Base-by-base conservation (phyloP, 1,140 invertebrate species). In the Odontomachus brunneus region DNA sequence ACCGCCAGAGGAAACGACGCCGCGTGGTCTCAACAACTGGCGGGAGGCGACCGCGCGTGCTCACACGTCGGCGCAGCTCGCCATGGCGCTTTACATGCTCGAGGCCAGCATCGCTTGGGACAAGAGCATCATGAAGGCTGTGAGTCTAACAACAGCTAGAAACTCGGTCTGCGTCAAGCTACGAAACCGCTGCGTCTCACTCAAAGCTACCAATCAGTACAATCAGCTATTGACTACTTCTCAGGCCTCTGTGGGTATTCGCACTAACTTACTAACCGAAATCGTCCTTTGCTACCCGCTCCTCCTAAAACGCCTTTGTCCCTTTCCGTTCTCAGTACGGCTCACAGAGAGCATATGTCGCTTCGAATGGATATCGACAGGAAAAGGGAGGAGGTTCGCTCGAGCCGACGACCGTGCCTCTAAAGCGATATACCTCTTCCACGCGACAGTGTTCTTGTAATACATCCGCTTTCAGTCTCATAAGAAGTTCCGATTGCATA, bases 111-210 rank as follows among this genome's bases (percentile, higher is more conserved):
- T 99, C 89, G 98, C 98, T 29, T 99, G 98, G 98, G 98, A 99
- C 94, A 99, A 99, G 94, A 99, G 98, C 94, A 98, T 99, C 90
- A 99, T 99, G 98, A 99, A 99, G 96, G 98, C 98, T 95, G 98
- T 99, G 96, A 96, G 97, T 95, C 92, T 93, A 90, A 92, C 90
- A 90, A 89, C 92, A 93, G 92, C 93, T 93, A 93, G 92, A 94
- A 92, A 93, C 88, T 90, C 92, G 86, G 87, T 91, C 89, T 92
- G 90, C 91, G 88, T 92, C 89, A 93, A 92, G 91, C 91, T 91
- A 90, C 92, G 91, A 93, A 93, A 93, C 88, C 92, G 91, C 91
- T 91, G 89, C 91, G 91, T 92, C 91, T 92, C 92, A 92, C 91
- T 92, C 90, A 92, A 92, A 92, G 88, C 90, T 90, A 92, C 91